Base-by-base conservation (phyloP, 2,888 invertebrate genomes). In the Mesodorylaimus sp. region DNA sequence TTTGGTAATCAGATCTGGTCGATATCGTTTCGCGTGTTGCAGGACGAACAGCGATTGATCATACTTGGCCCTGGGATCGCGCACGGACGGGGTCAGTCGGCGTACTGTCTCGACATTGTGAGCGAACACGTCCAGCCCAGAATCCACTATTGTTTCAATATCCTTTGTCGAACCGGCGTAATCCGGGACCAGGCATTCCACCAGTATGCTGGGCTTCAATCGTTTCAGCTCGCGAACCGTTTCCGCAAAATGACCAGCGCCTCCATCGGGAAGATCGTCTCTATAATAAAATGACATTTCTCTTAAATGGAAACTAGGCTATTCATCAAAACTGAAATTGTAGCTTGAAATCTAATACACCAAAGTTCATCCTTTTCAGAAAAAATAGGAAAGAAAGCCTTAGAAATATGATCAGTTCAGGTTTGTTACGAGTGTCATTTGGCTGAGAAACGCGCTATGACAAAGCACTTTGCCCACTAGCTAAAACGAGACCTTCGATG, bases 31-130 rank as follows among this genome's bases (percentile, higher is more conserved):
- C 0, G 83, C 93, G 54, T 79, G 77, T 60, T 77, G 72, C 49
- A 95, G 68, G 23, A 88, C 87, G 50, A 74, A 71, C 57, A 97
- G 66, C 0, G 93, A 88, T 70, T 97, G 97, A n/a, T 68, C 53
- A 57, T 83, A 97, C 71, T 80, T 80, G 13, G 97, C 97, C 52
- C 95, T 75, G 26, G 83, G 80, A 67, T 97, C 97, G 52, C 97
- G 75, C 1, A 97, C 93, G 55, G 55, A 58, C 2, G 62, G 62
- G 2, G 65, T 65, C 26, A 64, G 50, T 2, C 63, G 53, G n/a
- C 56, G 53, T 0, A 93, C 91, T 0, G 97, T 97, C 74, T 99
- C 97, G 36, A 99, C 81, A 68, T 99, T 97, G 68, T 97, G 97
- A 0, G 95, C 95, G 68, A 83, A 95, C 32, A 99, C 97, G 70